Evolutionary conservation across 2,113 vertebrate genomes (phyloP), one percentile per base, ranked within the genome.

Genomic region (Origma solitaria): DNA sequence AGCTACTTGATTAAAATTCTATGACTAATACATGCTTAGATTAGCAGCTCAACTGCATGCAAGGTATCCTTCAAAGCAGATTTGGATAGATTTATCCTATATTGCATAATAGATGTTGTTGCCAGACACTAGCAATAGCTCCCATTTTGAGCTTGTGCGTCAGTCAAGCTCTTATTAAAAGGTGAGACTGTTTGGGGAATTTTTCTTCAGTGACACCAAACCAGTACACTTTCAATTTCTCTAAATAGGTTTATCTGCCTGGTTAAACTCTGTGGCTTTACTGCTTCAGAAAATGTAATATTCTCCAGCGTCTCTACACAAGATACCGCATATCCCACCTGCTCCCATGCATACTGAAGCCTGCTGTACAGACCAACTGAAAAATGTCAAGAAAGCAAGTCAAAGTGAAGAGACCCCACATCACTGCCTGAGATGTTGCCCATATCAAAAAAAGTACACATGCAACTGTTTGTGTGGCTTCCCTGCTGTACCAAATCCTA

Each of bases 1-100:
- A 88, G 56, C 31, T 61, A 86, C 82, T 91, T 86, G 72, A 95
- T 94, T 94, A 88, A 87, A 95, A 95, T 72, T 86, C 75, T 90
- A 27, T 91, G 84, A 64, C 83, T 91, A 95, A 92, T 61, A 64
- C 14, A 45, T 22, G 61, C 66, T 81, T 86, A 81, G 76, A 90
- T 91, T 78, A 95, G 75, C 77, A 94, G 65, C 60, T 92, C 33
- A 80, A 49, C 56, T 75, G 68, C 56, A 40, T 24, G 38, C 31
- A 78, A 73, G 72, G 60, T 90, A 85, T 56, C 49, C 38, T 70
- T 51, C 76, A 78, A 35, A 37, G 66, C 47, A 83, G 60, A 60
- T 66, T 57, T 5, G 2, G 58, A 35, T 21, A 70, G 58, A 73
- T 90, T 72, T 58, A 44, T 38, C 54, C 40, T 60, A 31, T 65